A percentile compares a stretch with the other conserved stretches of the same genome.
phyloP scores from a whole-genome alignment of 2,797 vertebrate genomes.

The Macrochelys suwanniensis region DNA sequence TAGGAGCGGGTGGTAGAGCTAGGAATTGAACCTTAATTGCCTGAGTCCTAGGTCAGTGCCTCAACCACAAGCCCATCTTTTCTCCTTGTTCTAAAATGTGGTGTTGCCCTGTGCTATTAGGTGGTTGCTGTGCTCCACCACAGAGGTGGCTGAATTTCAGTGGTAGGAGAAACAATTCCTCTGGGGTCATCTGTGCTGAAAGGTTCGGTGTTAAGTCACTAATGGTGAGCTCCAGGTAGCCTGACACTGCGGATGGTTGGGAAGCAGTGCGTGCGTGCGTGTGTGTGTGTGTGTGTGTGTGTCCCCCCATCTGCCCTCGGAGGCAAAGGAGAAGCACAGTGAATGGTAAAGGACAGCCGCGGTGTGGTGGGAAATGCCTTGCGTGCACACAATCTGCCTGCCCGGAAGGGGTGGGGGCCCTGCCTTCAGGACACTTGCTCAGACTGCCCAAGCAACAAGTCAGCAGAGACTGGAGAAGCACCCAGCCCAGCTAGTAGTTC shows the following conservation, averaged over 20 bases:
- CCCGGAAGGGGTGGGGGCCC: neutral
- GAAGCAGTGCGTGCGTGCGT: neutral
- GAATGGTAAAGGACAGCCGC: neutral
- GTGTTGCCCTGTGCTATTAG: neutral
- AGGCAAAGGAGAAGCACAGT: neutral
- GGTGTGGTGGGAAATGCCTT: neutral
- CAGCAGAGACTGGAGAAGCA: neutral
- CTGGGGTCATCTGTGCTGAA: no score
- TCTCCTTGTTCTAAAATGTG: neutral
- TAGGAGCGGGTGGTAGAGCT: no score
- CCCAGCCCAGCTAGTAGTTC: neutral
- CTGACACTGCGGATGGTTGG: neutral
- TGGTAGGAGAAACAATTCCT: neutral
- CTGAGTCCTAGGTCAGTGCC: no score
- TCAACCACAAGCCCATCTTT: neutral
- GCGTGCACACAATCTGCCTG: rapidly evolving
- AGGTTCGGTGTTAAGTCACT: no score
- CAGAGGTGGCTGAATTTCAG: no score
- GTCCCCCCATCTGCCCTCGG: rapidly evolving
- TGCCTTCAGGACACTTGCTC: neutral
- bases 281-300: neutral
- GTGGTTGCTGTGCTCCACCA: neutral
- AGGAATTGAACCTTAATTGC: neutral
- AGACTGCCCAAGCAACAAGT: neutral
- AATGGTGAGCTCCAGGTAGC: no score